Evolutionary conservation across 1,140 invertebrate species (phyloP), one percentile per base, ranked within the genome.

Genomic region (Gyrodactylus bullatarudis): DNA sequence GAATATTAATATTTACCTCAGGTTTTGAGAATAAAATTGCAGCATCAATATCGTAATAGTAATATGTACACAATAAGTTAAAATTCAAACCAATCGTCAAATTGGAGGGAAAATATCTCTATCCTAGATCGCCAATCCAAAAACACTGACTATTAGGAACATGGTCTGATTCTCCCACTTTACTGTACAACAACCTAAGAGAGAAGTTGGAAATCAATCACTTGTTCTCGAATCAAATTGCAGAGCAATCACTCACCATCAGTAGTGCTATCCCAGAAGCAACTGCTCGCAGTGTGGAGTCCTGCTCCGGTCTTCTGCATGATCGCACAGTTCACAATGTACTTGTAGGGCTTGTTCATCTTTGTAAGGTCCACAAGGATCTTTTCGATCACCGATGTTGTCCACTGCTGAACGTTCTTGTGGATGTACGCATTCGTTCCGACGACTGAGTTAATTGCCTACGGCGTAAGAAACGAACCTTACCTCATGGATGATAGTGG

Each of bases 141-240:
- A 93, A 27, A 93, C 87, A 74, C 88, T 91, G 26, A 89, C 89
- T 78, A 96, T 94, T 80, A 90, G 94, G 79, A 93, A 96, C 88
- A 96, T 93, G 23, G 88, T 91, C 82, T 96, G 96, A 79, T 97
- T 97, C 79, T 97, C 92, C 92, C 92, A 97, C 78, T 91, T 88
- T 1, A 97, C 89, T 0, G 91, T 96, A 81, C 90, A 95, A 76
- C 89, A 90, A 21, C 82, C 81, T 83, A 75, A 25, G 78, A n/a
- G n/a, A n/a, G n/a, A n/a, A n/a, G n/a, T n/a, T n/a, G n/a, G n/a
- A n/a, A n/a, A n/a, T n/a, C n/a, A n/a, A n/a, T n/a, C n/a, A n/a
- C n/a, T n/a, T n/a, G n/a, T n/a, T n/a, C n/a, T n/a, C n/a, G n/a
- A n/a, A n/a, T n/a, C n/a, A n/a, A n/a, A n/a, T n/a, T n/a, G n/a